A percentile compares a stretch with the other conserved stretches of the same genome.
Conservation (phyloP, 2,797 vertebrate species). For the Oreochromis grahami region DNA sequence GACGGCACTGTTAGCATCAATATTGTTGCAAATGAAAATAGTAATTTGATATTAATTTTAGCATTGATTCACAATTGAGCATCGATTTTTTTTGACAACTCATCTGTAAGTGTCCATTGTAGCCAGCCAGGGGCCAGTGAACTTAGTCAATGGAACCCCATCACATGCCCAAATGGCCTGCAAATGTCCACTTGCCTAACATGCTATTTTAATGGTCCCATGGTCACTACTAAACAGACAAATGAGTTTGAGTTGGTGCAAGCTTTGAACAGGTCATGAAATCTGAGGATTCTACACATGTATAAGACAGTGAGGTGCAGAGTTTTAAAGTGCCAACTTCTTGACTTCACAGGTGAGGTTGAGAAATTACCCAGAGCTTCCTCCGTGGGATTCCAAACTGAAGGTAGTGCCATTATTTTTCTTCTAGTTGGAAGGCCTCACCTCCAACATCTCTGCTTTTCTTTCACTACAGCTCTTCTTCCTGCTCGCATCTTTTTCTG, state of each 20-base stretch:
- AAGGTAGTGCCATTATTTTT: slow-evolving; percentile 26
- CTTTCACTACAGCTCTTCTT: background rate
- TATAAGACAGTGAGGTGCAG: background rate
- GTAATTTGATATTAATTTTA: background rate
- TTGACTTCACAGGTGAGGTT: slow-evolving; percentile 12
- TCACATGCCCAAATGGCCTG: background rate
- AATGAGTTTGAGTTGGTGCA: background rate
- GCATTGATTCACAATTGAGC: background rate
- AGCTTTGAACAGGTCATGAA: background rate
- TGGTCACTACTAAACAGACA: background rate
- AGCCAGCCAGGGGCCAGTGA: background rate
- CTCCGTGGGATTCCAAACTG: background rate
- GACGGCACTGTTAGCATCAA: background rate
- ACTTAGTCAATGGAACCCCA: background rate
- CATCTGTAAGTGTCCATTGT: background rate
- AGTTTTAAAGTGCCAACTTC: background rate
- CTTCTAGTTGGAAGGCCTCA: background rate
- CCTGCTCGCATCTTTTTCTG: background rate
- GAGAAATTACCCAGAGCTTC: background rate
- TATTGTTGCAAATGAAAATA: background rate
- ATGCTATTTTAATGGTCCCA: background rate
- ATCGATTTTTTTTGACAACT: background rate
- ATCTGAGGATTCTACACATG: background rate
- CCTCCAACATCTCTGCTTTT: background rate
- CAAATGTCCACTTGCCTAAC: background rate